Percentiles rank a stretch among this genome's conserved stretches.
Conservation (phyloP, 2,888 invertebrate species). For the Noctuana brunneofusca region DNA sequence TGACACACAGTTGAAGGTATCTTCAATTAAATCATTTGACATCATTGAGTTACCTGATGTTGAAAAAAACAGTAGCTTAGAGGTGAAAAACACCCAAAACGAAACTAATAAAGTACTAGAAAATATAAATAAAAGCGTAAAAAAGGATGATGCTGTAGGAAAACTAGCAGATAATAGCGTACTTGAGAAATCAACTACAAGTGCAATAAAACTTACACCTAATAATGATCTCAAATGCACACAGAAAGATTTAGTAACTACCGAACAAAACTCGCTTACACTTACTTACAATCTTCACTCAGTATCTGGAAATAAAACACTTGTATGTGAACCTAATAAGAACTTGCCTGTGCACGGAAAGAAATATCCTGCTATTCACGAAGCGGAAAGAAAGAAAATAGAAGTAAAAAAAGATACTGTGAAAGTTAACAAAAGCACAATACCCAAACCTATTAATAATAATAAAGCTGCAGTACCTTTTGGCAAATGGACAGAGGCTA, state of each 20-base stretch:
- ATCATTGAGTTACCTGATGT: neutral
- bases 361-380: slow-evolving; percentile 9
- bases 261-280: neutral
- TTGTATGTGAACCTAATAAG: slow-evolving; percentile 5
- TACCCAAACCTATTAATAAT: slow-evolving; percentile 55
- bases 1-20: neutral
- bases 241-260: neutral
- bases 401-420: slow-evolving; percentile 27
- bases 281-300: neutral
- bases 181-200: neutral
- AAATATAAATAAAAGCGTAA: neutral
- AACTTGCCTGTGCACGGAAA: slow-evolving; percentile 5
- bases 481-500: slow-evolving; percentile 76
- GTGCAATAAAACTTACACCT: neutral
- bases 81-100: slow-evolving; percentile 28
- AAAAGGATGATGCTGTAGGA: neutral
- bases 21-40: neutral
- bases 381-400: slow-evolving; percentile 9
- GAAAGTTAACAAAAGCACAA: slow-evolving; percentile 37
- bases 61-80: neutral
- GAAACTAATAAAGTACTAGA: slow-evolving; percentile 22
- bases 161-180: neutral
- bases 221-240: neutral
- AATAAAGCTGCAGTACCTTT: slow-evolving; percentile 71
- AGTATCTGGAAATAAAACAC: neutral